Base-by-base conservation (phyloP, 2,888 invertebrate species). In the Drosophila borborema region DNA sequence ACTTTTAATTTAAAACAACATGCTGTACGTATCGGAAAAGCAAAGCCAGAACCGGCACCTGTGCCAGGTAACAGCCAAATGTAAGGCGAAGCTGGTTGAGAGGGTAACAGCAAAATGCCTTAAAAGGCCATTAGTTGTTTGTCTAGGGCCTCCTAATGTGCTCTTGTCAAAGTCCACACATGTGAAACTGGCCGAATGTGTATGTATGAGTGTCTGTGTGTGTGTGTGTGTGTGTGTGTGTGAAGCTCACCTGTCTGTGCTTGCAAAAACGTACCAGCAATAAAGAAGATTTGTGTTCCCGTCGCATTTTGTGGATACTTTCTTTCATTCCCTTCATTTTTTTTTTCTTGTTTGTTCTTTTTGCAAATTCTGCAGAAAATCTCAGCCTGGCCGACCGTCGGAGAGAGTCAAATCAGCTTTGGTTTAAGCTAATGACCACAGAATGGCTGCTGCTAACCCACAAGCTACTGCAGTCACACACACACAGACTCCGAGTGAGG, bases 81-180 rank as follows among this genome's bases (percentile, higher is more conserved):
- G 34, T 8, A 20, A n/a, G 6, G 41, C 31, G 49, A 34, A 54
- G 61, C 64, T 43, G 63, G 54, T 40, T 62, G 60, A 48, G 62
- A 54, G 62, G 55, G 40, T 51, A 68, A 63, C 64, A 67, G 45
- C 70, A 71, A 86, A 90, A 85, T 88, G 88, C 83, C 89, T 90
- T 88, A 80, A 86, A 89, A 82, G 83, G 86, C 90, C 90, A 86
- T 86, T 86, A 86, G 88, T 89, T 89, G 88, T 86, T 86, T 86
- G 85, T 80, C 83, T 88, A 72, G 72, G 77, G 75, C 81, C 77
- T 67, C 77, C 90, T 86, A 89, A 86, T 86, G 85, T 86, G 83
- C 82, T 74, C 83, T 80, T 87, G 89, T 85, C 89, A 85, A 87
- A 82, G 64, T 72, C 69, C 80, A 70, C 80, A 80, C 77, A 80